Evolutionary conservation across 1,140 invertebrate genomes (phyloP), one percentile per base, ranked within the genome.

Genomic region (Drosophila nannoptera): DNA sequence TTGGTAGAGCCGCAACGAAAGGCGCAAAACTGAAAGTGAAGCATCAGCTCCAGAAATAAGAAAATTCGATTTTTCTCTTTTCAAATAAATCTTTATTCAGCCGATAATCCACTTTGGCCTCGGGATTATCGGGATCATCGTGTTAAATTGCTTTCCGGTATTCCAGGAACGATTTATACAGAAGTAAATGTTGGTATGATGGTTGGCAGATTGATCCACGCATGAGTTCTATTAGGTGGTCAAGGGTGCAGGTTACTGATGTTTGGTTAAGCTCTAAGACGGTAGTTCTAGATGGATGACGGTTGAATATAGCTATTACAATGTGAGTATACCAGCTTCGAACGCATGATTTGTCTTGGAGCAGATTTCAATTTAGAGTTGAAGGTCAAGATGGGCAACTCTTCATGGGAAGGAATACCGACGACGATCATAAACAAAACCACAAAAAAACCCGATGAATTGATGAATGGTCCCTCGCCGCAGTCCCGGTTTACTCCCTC

Each of bases 291-390:
- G 43, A 49, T 42, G 52, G 53, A 56, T 68, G 66, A 53, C 56
- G 42, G 59, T 52, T 42, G 49, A 42, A 36, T 22, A 67, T 56
- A 63, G 70, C 69, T 62, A 54, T 49, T 58, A 61, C 46, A 50
- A 59, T 56, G 52, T 9, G 54, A 64, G 75, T 80, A 86, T 84
- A 84, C 86, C 80, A 84, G 80, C 80, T 80, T 84, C 80, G 81
- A 84, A 84, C 80, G 45, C 58, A 63, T 62, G 48, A 38, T 45
- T 45, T 58, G 38, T 12, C 49, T 33, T 45, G 16, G 22, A 22
- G 22, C 22, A 22, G 22, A 22, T 22, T 22, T 22, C 22, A 22
- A 22, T 1, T 22, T 22, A 22, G 22, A 22, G 22, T 22, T 22
- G 22, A 22, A 22, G 22, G 22, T 22, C 22, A 22, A 22, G 22